phyloP scores from a whole-genome alignment of 2,113 vertebrate genomes.

The Pedionomus torquatus region DNA sequence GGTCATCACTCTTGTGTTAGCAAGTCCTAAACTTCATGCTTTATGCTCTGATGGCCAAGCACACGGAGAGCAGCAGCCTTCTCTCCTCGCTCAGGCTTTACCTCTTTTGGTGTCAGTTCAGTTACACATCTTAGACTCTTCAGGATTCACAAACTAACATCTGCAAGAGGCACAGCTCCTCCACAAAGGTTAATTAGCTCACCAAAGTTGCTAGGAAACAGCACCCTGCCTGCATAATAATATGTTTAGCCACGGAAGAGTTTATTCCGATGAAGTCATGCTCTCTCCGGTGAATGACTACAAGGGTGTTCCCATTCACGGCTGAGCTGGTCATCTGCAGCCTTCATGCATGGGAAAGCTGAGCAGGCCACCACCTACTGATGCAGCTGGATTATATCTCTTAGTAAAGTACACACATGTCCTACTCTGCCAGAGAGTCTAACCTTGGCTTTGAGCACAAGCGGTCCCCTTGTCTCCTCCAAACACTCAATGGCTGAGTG shows the following conservation, averaged over 20 bases:
- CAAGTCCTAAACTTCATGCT: not conserved
- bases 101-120: not conserved
- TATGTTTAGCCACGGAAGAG: not conserved
- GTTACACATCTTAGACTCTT: not conserved
- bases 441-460: not conserved
- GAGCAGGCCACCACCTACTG: not conserved
- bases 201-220: constrained; percentile 26
- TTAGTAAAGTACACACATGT: not conserved
- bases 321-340: not conserved
- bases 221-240: not conserved
- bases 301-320: not conserved
- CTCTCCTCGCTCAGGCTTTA: not conserved
- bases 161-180: not conserved
- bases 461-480: not conserved
- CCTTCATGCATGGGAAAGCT: not conserved
- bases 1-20: not conserved
- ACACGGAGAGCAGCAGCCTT: not conserved
- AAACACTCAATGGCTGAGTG: rapidly evolving
- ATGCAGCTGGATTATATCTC: not conserved
- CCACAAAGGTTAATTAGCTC: constrained; percentile 19
- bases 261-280: not conserved
- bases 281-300: not conserved
- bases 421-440: not conserved
- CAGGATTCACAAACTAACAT: not conserved
- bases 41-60: not conserved